phyloP scores from a whole-genome alignment of 2,113 vertebrate species.

The Martes martes region DNA sequence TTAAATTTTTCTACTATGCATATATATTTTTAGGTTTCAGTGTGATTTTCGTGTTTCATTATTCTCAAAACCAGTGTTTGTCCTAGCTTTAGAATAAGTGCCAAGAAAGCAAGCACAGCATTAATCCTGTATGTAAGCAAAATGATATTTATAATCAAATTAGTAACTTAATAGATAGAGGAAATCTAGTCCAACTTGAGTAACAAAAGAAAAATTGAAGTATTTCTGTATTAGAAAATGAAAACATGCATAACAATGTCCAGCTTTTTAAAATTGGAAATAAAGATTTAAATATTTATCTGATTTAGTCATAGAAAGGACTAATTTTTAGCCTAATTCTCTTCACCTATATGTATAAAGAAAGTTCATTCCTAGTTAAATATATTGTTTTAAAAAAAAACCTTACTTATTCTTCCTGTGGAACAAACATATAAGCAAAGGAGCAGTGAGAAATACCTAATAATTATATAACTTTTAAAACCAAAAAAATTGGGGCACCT shows the following conservation, averaged over 20 bases:
- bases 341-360: background rate
- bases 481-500: too few species aligned
- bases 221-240: background rate
- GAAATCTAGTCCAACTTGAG: background rate
- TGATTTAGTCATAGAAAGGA: background rate
- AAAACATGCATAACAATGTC: background rate
- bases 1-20: background rate
- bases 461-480: background rate
- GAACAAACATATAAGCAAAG: background rate
- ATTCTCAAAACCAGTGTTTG: conserved; percentile 16
- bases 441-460: background rate
- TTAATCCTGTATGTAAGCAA: background rate
- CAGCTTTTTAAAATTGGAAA: background rate
- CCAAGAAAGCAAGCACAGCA: background rate
- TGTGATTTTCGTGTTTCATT: conserved; percentile 1
- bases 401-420: background rate
- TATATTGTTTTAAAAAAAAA: background rate
- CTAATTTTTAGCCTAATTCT: background rate
- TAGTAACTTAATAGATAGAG: background rate
- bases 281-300: background rate
- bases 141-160: background rate
- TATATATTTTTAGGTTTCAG: background rate
- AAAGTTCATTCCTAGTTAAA: background rate
- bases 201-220: background rate
- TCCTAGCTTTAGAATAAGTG: conserved; percentile 17